Evolutionary conservation across 2,888 invertebrate species (phyloP).

Genomic region (Venusia cambrica): DNA sequence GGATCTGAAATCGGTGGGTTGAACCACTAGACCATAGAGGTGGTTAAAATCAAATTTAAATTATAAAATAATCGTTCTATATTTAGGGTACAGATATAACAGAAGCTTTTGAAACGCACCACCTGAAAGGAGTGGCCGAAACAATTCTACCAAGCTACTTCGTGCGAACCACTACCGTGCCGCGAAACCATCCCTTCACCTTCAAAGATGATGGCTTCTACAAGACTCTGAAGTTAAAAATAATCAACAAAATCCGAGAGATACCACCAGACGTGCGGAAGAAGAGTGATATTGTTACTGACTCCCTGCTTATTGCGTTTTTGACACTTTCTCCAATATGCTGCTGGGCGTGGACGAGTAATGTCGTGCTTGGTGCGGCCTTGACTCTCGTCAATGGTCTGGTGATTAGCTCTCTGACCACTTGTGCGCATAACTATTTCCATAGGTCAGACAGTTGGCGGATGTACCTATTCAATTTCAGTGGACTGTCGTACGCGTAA

Average conservation of each 20-base stretch:
- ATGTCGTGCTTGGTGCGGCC: constrained; percentile 43
- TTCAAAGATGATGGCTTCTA: constrained; percentile 90
- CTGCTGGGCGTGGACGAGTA: constrained; percentile 54
- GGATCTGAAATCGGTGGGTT: too few relatives aligned
- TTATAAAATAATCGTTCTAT: constrained; percentile 6
- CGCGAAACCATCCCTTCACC: constrained; percentile 87
- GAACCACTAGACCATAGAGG: too few relatives aligned
- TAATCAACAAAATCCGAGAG: constrained; percentile 75
- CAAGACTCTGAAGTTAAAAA: constrained; percentile 84
- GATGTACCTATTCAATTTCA: constrained; percentile 89
- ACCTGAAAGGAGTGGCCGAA: constrained; percentile 80
- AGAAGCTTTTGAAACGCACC: constrained; percentile 83
- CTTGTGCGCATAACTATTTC: constrained; percentile 89
- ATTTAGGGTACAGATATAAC: constrained; percentile 84
- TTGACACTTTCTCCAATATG: constrained; percentile 46
- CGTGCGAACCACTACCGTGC: constrained; percentile 81
- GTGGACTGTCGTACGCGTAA: constrained; percentile 83
- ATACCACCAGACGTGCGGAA: constrained; percentile 59
- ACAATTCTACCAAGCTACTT: constrained; percentile 84
- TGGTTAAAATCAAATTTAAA: too few relatives aligned
- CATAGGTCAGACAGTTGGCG: constrained; percentile 90
- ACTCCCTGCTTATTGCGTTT: constrained; percentile 46
- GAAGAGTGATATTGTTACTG: constrained; percentile 57
- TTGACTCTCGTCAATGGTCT: constrained; percentile 46
- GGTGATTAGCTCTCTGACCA: constrained; percentile 61